These are phyloP conservation scores for Lycaena phlaeas DNA, from an alignment of 2,888 invertebrate species.

Conservation along the genomic window DNA sequence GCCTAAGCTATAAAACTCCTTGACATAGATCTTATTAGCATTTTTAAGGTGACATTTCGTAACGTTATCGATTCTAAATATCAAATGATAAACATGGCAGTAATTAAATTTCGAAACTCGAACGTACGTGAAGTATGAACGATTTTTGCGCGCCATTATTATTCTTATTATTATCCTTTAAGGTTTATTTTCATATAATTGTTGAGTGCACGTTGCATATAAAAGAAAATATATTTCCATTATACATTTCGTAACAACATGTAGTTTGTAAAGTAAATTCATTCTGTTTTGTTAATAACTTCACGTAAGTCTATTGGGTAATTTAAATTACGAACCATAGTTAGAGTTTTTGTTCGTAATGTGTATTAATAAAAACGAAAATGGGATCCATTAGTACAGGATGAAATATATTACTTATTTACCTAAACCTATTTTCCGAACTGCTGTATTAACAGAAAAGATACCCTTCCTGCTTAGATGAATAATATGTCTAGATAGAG, in stretches of 20 bases:
- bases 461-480: too few species aligned
- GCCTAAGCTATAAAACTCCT: too few species aligned
- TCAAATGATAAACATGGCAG: not conserved
- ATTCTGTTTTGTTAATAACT: not conserved
- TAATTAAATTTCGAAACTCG: conserved; percentile 6
- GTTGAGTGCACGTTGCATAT: conserved; percentile 1
- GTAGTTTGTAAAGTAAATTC: not conserved
- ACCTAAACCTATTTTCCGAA: too few species aligned
- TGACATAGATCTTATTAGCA: not conserved
- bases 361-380: too few species aligned
- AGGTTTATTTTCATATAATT: not conserved
- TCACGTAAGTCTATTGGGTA: not conserved
- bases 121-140: not conserved
- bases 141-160: not conserved
- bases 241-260: conserved; percentile 5
- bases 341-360: too few species aligned
- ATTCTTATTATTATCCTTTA: not conserved
- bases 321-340: not conserved
- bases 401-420: too few species aligned
- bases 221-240: not conserved
- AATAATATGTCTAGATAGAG: too few species aligned
- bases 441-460: too few species aligned
- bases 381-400: too few species aligned
- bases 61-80: conserved; percentile 1
- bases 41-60: conserved; percentile 3